A percentile compares a stretch with the other conserved stretches of the same genome.
phyloP scores from a whole-genome alignment of 2,113 vertebrate species.

The Cryptotis parvus region DNA sequence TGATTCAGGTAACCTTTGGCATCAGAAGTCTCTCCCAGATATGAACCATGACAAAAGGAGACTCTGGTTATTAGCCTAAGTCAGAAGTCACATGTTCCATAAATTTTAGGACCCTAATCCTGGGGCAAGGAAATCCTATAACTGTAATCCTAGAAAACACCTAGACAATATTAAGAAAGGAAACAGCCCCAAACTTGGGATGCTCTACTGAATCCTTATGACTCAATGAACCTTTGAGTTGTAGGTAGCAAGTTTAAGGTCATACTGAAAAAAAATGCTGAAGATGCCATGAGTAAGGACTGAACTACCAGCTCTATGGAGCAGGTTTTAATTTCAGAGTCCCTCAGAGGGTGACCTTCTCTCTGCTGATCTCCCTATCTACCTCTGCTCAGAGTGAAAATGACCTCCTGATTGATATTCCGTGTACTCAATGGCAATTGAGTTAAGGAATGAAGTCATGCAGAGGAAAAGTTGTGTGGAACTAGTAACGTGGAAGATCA shows the following conservation, averaged over 20 bases:
- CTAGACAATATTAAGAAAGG: neutral
- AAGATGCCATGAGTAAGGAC: neutral
- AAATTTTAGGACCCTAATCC: neutral
- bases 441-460: neutral
- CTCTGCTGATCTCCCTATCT: neutral
- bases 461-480: neutral
- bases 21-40: neutral
- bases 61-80: neutral
- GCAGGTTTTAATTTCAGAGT: neutral
- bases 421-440: neutral
- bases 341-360: neutral
- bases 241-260: neutral
- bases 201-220: neutral
- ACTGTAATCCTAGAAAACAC: neutral
- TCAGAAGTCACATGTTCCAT: neutral
- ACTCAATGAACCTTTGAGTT: neutral
- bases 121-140: neutral
- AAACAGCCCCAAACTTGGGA: neutral
- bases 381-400: neutral
- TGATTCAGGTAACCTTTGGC: neutral
- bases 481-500: neutral
- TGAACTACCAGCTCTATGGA: neutral
- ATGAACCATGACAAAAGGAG: neutral
- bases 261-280: neutral
- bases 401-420: neutral